phyloP scores from a whole-genome alignment of 2,113 vertebrate genomes.

The Strix aluco region DNA sequence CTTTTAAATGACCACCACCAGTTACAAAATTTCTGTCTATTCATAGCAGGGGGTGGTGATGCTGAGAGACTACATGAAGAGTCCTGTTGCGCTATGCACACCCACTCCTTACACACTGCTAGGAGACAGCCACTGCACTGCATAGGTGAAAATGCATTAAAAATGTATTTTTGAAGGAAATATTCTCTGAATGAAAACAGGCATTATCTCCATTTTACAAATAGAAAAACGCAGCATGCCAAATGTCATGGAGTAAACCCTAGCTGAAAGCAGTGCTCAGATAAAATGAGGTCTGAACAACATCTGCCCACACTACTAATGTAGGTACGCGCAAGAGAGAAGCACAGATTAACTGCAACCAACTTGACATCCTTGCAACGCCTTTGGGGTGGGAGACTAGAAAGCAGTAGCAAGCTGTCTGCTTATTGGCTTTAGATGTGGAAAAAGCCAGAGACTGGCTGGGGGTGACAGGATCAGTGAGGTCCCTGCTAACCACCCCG shows the following conservation, averaged over 20 bases:
- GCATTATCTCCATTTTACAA: neutral
- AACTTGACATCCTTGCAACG: neutral
- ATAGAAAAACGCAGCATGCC: neutral
- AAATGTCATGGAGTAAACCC: neutral
- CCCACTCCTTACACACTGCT: neutral
- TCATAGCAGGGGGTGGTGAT: neutral
- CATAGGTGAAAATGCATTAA: neutral
- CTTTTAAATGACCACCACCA: neutral
- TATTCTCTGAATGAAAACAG: neutral
- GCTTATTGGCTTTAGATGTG: neutral
- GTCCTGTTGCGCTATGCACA: accelerated
- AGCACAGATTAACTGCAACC: neutral
- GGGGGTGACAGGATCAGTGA: neutral
- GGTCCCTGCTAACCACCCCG: neutral
- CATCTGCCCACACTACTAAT: neutral
- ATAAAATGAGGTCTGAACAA: neutral
- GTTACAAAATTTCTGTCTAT: neutral
- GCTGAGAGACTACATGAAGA: neutral
- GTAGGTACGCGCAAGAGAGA: accelerated
- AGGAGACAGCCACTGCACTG: neutral
- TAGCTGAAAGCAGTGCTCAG: neutral
- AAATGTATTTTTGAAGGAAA: neutral
- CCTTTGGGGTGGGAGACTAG: neutral
- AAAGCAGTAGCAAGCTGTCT: neutral
- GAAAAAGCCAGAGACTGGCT: neutral